Percentiles rank a stretch among this genome's conserved stretches.
phyloP scores from a whole-genome alignment of 2,888 invertebrate genomes.

The Hymenopus coronatus region DNA sequence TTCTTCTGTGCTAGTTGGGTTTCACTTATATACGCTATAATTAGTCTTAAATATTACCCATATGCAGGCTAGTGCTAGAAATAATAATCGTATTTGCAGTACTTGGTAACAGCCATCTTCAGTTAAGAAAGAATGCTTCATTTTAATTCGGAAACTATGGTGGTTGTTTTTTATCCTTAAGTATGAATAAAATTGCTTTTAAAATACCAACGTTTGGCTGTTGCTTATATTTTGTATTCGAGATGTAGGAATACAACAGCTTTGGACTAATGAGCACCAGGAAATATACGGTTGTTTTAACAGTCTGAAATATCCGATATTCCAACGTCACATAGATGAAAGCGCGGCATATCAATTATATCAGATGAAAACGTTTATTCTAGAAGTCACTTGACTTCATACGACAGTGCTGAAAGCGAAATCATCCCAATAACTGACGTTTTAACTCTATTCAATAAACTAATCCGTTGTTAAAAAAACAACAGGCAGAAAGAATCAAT shows the following conservation, averaged over 20 bases:
- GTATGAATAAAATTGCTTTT: too few relatives aligned
- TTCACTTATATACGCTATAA: too few relatives aligned
- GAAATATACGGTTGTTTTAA: background rate
- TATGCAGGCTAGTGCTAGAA: too few relatives aligned
- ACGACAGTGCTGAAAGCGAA: background rate
- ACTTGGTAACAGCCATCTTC: too few relatives aligned
- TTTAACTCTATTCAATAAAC: background rate
- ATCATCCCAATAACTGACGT: background rate
- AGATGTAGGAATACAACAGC: background rate
- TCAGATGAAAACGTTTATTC: background rate
- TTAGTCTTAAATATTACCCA: too few relatives aligned
- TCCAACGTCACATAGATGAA: background rate
- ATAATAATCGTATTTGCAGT: too few relatives aligned
- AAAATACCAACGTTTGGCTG: too few relatives aligned
- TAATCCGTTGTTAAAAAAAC: background rate
- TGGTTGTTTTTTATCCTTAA: too few relatives aligned
- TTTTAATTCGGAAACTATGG: too few relatives aligned
- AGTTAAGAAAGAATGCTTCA: too few relatives aligned
- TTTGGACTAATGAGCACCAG: background rate
- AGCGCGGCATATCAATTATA: background rate
- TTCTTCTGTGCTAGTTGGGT: too few relatives aligned
- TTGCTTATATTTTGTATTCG: background rate
- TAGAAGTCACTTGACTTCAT: background rate
- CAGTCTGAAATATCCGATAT: background rate
- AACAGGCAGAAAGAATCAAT: too few relatives aligned